Evolutionary conservation across 2,888 invertebrate genomes (phyloP).

Genomic region (Ormyrus thymus): DNA sequence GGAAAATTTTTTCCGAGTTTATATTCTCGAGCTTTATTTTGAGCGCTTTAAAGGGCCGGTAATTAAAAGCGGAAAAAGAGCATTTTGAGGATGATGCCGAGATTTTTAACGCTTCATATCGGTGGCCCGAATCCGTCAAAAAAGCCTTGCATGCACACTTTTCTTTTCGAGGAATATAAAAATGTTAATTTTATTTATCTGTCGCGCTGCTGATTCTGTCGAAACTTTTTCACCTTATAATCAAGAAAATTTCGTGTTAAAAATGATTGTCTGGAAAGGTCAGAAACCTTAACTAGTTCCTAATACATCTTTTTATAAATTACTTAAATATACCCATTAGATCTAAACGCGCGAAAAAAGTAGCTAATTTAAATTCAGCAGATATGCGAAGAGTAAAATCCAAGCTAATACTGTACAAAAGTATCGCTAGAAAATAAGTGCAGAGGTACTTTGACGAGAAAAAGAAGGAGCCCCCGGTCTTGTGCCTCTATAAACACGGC

Average conservation of each 20-base stretch:
- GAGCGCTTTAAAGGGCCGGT: conserved; percentile 4
- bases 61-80: conserved; percentile 45
- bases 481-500: conserved; percentile 30
- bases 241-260: too few species aligned
- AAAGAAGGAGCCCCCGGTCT: too few species aligned
- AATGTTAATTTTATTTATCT: too few species aligned
- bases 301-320: too few species aligned
- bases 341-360: too few species aligned
- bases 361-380: background rate
- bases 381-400: background rate
- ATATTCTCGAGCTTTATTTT: conserved; percentile 38
- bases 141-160: background rate
- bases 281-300: too few species aligned
- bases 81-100: conserved; percentile 4
- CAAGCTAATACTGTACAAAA: background rate
- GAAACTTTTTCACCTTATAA: too few species aligned
- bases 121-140: background rate
- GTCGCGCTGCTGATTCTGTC: too few species aligned
- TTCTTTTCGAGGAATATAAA: background rate
- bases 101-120: conserved; percentile 17
- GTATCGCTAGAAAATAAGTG: background rate
- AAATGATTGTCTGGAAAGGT: too few species aligned
- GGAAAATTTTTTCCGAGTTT: conserved; percentile 50
- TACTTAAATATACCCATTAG: too few species aligned
- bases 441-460: background rate